Base-by-base conservation (phyloP, 2,797 vertebrate genomes). In the Antrozous pallidus region DNA sequence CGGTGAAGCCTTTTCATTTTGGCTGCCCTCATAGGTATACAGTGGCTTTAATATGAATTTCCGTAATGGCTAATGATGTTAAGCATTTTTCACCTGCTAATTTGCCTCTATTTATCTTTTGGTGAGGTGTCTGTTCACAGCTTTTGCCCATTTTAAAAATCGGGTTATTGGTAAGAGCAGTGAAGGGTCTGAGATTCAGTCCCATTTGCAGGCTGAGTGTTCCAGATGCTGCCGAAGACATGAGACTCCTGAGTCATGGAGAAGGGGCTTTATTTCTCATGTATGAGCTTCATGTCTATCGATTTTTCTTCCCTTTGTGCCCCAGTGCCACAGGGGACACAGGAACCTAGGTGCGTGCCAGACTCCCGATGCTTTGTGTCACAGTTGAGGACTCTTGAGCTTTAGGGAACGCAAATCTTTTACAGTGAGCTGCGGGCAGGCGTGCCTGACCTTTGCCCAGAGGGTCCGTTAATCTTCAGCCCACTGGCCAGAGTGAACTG, bases 71-170 rank as follows among this genome's bases (percentile, higher is more conserved):
- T 67, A 65, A n/a, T 51, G 20, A 65, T 69, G 38, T 73, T 28
- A 84, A 74, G 3, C 49, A 17, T 84, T 88, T 89, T 88, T 88
- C 79, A 16, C 56, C 7, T 40, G 65, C 56, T 49, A 61, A 83
- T 74, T 90, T 90, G 16, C 13, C 42, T 94, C 16, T 81, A 10
- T 69, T 93, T 85, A 47, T 90, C 20, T 87, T 77, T 92, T 92
- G 49, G 49, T 54, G 71, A 42, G 24, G 3, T 94, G 6, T 84
- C 71, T 94, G 9, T 84, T 73, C 5, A 78, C 0, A 71, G 45
- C 31, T 94, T 74, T 75, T 89, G 38, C 28, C 40, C 33, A 42
- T 91, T 96, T 88, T 49, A 36, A 56, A 91, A 70, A n/a, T 54
- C 58, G 20, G 40, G 9, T 79, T 80, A 70, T 56, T 69, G n/a